These are phyloP conservation scores for Scaptodrosophila lebanonensis DNA, from an alignment of 1,140 invertebrate species.

Conservation along the genomic window DNA sequence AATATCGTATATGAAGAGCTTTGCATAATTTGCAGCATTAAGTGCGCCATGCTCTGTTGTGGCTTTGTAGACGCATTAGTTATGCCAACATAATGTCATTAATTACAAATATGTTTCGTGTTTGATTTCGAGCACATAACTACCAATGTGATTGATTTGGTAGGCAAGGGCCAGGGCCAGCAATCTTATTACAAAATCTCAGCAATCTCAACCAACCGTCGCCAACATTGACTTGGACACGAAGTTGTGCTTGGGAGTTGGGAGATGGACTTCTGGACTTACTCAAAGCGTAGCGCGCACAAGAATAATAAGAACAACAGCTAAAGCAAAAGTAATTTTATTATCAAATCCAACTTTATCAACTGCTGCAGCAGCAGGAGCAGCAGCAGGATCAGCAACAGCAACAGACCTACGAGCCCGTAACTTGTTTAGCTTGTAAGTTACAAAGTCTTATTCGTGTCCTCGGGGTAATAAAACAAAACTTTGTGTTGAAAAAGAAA, in stretches of 20 bases:
- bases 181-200: constrained; percentile 63
- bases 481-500: constrained; percentile 75
- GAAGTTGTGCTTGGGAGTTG: too few species aligned
- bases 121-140: constrained; percentile 28
- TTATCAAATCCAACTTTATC: constrained; percentile 74
- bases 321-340: constrained; percentile 71
- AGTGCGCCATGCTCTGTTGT: constrained; percentile 26
- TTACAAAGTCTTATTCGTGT: constrained; percentile 74
- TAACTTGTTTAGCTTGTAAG: constrained; percentile 75
- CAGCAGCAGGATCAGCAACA: too few species aligned
- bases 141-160: constrained; percentile 48
- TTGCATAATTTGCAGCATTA: constrained; percentile 58
- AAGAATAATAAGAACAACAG: constrained; percentile 23
- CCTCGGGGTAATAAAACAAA: constrained; percentile 73
- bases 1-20: neutral
- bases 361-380: constrained; percentile 61
- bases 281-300: constrained; percentile 19
- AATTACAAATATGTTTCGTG: constrained; percentile 61
- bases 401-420: constrained; percentile 28
- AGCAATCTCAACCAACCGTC: constrained; percentile 59
- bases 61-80: constrained; percentile 27
- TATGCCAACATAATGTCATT: constrained; percentile 62
- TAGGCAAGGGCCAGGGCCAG: constrained; percentile 11
- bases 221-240: too few species aligned
- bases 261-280: constrained; percentile 53